These are phyloP conservation scores for Pelagia noctiluca DNA, from an alignment of 30 jellyfish, hydroid and myxozoan genomes.

Conservation along the genomic window DNA sequence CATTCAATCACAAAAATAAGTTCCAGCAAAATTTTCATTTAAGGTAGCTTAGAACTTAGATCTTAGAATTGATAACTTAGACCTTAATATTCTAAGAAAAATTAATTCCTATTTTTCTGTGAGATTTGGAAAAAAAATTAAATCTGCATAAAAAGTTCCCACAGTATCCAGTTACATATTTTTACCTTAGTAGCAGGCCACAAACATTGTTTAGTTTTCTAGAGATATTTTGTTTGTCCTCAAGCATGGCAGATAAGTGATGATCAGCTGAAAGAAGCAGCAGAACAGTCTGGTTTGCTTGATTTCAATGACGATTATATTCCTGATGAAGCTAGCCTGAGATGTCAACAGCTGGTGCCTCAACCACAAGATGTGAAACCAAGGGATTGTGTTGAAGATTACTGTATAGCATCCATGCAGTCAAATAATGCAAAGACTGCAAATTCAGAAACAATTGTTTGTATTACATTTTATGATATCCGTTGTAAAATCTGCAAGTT, in stretches of 20 bases:
- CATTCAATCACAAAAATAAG: too few relatives aligned
- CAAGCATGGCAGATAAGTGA: not conserved
- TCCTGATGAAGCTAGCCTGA: constrained; percentile 4
- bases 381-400: constrained; percentile 3
- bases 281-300: constrained; percentile 6
- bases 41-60: too few relatives aligned
- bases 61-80: not conserved
- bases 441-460: not conserved
- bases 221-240: not conserved
- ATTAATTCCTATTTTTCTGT: not conserved
- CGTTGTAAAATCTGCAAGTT: not conserved
- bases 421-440: not conserved
- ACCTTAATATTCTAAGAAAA: not conserved
- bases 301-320: not conserved
- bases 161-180: constrained; percentile 2
- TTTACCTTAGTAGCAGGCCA: constrained; percentile 1
- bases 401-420: constrained; percentile 6
- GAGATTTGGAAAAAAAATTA: not conserved
- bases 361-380: constrained; percentile 6
- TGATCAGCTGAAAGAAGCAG: constrained; percentile 6
- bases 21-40: too few relatives aligned
- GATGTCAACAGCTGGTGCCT: constrained; percentile 9
- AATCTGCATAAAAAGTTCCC: constrained; percentile 3
- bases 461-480: not conserved
- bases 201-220: not conserved